Conservation (phyloP, 2,113 vertebrate species). For the Oenanthe melanoleuca region DNA sequence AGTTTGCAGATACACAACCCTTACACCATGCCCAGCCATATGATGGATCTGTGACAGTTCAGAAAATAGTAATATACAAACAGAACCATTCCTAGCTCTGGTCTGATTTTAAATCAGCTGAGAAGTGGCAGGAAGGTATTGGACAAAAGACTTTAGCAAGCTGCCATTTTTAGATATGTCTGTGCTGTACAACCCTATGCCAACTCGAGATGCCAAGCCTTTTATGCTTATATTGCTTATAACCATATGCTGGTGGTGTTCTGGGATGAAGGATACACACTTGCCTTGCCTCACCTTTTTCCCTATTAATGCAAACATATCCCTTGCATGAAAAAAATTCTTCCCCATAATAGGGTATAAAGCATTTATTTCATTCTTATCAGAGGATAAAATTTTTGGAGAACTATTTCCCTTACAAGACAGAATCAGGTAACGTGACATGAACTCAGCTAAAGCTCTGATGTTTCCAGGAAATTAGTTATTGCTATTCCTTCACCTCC, state of each 20-base stretch:
- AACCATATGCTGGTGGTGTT: neutral
- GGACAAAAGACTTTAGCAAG: neutral
- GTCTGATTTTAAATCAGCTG: neutral
- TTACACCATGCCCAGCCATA: accelerated
- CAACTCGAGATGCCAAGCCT: accelerated
- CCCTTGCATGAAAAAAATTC: neutral
- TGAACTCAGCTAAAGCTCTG: neutral
- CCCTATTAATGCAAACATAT: neutral
- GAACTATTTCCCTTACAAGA: neutral
- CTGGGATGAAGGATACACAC: neutral
- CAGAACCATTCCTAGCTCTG: neutral
- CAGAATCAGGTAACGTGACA: accelerated
- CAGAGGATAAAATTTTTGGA: neutral
- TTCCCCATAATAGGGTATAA: neutral
- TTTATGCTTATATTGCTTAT: neutral
- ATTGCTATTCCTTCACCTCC: neutral
- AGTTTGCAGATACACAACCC: accelerated
- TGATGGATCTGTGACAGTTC: neutral
- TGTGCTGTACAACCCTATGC: neutral
- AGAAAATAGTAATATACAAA: neutral
- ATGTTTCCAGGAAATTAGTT: neutral
- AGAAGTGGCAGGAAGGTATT: neutral
- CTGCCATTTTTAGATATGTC: neutral
- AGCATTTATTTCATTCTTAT: neutral
- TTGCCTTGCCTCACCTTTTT: neutral